Evolutionary conservation across 2,888 invertebrate genomes (phyloP).

Genomic region (Cremastobaeus sp.): DNA sequence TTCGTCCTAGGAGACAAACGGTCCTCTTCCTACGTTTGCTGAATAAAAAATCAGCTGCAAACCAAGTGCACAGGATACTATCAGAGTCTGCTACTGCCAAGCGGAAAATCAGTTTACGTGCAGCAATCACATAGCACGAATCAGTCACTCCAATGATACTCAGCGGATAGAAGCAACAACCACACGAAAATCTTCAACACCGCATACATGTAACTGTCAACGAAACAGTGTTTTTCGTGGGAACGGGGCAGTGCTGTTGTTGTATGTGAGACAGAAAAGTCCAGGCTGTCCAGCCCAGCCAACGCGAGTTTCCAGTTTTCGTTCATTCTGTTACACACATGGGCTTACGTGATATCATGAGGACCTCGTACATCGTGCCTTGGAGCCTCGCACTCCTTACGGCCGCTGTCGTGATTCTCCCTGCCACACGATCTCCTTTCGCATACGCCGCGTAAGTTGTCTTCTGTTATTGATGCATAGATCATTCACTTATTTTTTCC

Average conservation of each 20-base stretch:
- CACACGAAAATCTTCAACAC: constrained; percentile 4
- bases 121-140: constrained; percentile 14
- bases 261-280: constrained; percentile 59
- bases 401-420: constrained; percentile 80
- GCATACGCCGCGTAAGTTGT: constrained; percentile 82
- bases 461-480: too few relatives aligned
- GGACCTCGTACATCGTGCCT: constrained; percentile 76
- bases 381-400: constrained; percentile 79
- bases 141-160: constrained; percentile 4
- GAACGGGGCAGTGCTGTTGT: constrained; percentile 55
- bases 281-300: constrained; percentile 37
- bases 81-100: constrained; percentile 46
- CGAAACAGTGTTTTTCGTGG: constrained; percentile 44
- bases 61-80: constrained; percentile 17
- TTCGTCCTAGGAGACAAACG: constrained; percentile 54
- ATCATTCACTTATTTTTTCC: too few relatives aligned
- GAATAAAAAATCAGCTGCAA: constrained; percentile 24
- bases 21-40: constrained; percentile 63
- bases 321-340: constrained; percentile 37
- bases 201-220: constrained; percentile 37
- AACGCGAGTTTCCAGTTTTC: constrained; percentile 35
- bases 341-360: constrained; percentile 68
- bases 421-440: constrained; percentile 80
- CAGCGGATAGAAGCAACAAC: not conserved
- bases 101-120: constrained; percentile 37